Evolutionary conservation across 2,113 vertebrate genomes (phyloP).

Genomic region (Campylorhamphus procurvoides): DNA sequence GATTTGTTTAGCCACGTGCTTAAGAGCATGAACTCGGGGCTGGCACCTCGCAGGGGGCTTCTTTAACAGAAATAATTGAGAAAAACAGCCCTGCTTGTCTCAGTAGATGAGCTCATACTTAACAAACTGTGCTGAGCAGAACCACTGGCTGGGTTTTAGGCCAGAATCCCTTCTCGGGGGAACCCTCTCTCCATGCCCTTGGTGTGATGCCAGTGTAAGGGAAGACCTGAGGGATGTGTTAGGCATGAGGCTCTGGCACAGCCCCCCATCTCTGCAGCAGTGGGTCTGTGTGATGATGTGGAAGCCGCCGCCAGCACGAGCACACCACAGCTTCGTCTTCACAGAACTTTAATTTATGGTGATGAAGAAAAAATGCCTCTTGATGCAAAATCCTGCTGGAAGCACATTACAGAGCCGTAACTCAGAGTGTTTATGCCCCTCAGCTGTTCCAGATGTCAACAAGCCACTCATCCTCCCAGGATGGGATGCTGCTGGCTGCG

Average conservation of each 20-base stretch:
- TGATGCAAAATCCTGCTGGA: background rate
- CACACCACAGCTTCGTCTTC: rapidly evolving
- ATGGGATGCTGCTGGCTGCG: background rate
- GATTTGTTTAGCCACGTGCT: background rate
- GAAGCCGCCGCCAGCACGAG: background rate
- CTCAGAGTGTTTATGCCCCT: background rate
- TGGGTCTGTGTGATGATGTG: rapidly evolving
- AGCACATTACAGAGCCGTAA: background rate
- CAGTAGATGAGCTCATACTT: background rate
- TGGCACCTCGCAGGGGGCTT: background rate
- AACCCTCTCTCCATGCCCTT: background rate
- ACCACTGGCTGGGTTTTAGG: background rate
- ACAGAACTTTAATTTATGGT: background rate
- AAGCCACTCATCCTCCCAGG: background rate
- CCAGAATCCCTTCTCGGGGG: background rate
- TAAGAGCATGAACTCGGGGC: background rate
- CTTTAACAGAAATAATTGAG: background rate
- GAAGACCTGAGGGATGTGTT: background rate
- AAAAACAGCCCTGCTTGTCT: background rate
- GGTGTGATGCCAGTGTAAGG: rapidly evolving
- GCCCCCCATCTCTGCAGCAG: rapidly evolving
- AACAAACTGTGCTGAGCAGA: background rate
- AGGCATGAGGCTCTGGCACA: background rate
- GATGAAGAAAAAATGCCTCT: background rate
- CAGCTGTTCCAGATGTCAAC: background rate